Evolutionary conservation across 2,113 vertebrate genomes (phyloP).

Genomic region (Scomber colias): DNA sequence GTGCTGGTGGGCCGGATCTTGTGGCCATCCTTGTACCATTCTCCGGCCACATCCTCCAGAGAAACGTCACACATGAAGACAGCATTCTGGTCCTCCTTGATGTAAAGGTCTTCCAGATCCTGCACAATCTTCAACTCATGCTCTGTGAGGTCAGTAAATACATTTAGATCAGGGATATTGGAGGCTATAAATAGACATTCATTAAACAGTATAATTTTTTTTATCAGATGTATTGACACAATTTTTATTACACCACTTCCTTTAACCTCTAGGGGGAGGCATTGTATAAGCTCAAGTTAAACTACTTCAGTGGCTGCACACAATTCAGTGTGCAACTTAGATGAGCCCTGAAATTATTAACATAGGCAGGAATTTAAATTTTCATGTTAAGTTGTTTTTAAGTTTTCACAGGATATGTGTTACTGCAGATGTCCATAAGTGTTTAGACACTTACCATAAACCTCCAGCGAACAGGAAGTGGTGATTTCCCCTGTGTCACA

Average conservation of each 20-base stretch:
- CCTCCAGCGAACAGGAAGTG: conserved; percentile 83
- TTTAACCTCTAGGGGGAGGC: conserved; percentile 39
- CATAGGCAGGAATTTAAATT: background rate
- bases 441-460: conserved; percentile 85
- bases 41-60: conserved; percentile 81
- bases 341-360: background rate
- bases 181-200: background rate
- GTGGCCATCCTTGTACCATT: conserved; percentile 88
- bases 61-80: conserved; percentile 93
- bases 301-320: background rate
- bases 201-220: background rate
- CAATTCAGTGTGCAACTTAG: background rate
- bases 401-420: background rate
- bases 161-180: background rate
- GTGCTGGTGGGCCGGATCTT: conserved; percentile 85
- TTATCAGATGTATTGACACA: background rate
- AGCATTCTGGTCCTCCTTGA: conserved; percentile 90
- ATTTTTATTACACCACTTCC: background rate
- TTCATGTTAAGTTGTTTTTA: background rate
- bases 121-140: conserved; percentile 85
- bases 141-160: conserved; percentile 77
- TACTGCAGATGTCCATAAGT: background rate
- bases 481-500: conserved; percentile 81
- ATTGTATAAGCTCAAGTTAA: background rate
- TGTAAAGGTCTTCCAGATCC: conserved; percentile 85